A percentile compares a stretch with the other conserved stretches of the same genome.
Conservation (phyloP, 2,113 vertebrate species). For the Channa argus region DNA sequence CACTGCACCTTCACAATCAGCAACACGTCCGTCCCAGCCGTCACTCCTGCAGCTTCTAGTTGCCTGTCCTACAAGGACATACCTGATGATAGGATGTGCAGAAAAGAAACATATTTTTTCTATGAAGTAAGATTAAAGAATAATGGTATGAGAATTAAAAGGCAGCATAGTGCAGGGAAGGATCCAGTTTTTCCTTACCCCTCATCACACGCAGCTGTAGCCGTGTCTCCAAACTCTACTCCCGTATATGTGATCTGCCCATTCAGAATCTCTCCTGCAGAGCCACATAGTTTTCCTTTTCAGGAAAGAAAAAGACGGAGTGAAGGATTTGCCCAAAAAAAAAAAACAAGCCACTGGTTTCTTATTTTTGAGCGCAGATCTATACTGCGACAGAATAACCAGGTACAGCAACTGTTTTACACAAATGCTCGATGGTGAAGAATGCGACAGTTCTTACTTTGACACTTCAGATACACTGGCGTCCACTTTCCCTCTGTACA, state of each 20-base stretch:
- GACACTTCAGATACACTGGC: slow-evolving; percentile 39
- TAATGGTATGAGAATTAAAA: too few species aligned
- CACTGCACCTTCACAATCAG: slow-evolving; percentile 77
- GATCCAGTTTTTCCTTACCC: slow-evolving; percentile 64
- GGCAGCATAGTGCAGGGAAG: too few species aligned
- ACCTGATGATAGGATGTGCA: slow-evolving; percentile 48
- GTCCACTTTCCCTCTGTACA: slow-evolving; percentile 64
- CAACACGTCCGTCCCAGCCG: slow-evolving; percentile 78
- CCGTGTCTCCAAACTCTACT: slow-evolving; percentile 74
- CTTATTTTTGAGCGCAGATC: too few species aligned
- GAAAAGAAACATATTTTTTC: too few species aligned
- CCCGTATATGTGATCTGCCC: slow-evolving; percentile 76
- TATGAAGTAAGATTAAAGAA: too few species aligned
- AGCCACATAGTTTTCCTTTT: slow-evolving; percentile 76
- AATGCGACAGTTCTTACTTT: slow-evolving; percentile 54
- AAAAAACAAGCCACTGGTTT: too few species aligned
- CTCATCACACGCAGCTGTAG: slow-evolving; percentile 64
- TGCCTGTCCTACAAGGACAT: slow-evolving; percentile 61
- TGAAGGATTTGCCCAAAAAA: neutral
- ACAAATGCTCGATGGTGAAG: neutral
- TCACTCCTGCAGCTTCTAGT: slow-evolving; percentile 63
- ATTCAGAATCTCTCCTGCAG: slow-evolving; percentile 70
- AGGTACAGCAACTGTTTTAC: neutral
- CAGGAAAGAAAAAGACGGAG: neutral
- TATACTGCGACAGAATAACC: too few species aligned